Conservation (phyloP, 2,113 vertebrate genomes). For the Eulacestoma nigropectus region DNA sequence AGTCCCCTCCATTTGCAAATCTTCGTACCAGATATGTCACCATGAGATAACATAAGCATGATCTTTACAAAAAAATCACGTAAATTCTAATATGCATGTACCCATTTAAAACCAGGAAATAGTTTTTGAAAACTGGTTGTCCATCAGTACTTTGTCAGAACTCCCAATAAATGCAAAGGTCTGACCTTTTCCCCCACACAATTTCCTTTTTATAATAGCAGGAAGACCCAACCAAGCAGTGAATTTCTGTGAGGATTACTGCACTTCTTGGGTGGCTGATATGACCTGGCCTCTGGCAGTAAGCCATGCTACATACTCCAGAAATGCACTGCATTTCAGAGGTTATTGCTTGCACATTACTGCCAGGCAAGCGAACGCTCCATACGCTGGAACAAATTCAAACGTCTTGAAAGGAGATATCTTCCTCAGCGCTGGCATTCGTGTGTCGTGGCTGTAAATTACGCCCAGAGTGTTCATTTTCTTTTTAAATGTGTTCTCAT, state of each 20-base stretch:
- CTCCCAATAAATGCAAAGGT: background rate
- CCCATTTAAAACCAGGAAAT: background rate
- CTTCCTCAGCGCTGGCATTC: slow-evolving; percentile 9
- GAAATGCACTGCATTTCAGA: background rate
- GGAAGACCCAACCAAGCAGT: slow-evolving; percentile 14
- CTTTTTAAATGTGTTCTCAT: slow-evolving; percentile 62
- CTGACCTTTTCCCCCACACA: background rate
- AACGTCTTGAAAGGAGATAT: slow-evolving; percentile 8
- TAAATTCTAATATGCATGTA: background rate
- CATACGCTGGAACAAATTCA: slow-evolving; percentile 13
- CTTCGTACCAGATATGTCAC: background rate
- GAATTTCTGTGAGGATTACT: slow-evolving; percentile 33
- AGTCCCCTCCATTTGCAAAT: background rate
- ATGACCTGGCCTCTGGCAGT: slow-evolving; percentile 1
- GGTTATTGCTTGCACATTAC: slow-evolving; percentile 8
- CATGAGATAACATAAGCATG: background rate
- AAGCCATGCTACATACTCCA: background rate
- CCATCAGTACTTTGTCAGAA: background rate
- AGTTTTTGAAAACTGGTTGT: background rate
- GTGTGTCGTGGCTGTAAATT: slow-evolving; percentile 49
- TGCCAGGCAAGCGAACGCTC: background rate
- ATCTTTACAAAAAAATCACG: background rate
- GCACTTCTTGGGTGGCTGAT: slow-evolving; percentile 25
- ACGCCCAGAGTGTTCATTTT: slow-evolving; percentile 54
- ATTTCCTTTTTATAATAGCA: slow-evolving; percentile 22